Evolutionary conservation across 1,140 invertebrate species (phyloP), one percentile per base, ranked within the genome.

Genomic region (Cydia amplana): DNA sequence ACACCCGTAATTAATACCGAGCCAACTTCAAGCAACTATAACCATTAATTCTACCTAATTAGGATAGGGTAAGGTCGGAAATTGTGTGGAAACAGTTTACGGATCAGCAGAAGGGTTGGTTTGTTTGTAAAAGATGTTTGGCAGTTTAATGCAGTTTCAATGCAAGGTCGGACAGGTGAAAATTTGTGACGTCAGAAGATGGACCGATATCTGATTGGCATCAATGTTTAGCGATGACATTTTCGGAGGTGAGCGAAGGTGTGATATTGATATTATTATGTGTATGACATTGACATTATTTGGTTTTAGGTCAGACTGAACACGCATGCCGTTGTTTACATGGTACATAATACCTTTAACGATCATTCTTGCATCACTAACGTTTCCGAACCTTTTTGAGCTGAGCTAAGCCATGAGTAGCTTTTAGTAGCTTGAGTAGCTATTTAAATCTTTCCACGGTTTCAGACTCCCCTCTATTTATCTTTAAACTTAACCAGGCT

Each of bases 11-110:
- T 70, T 70, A 70, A 70, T 70, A 36, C 65, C 7, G 23, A 70
- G 28, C 65, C 40, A 70, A 70, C 65, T 70, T 70, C 28, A 36
- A 70, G n/a, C 32, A 70, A 70, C 65, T 70, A 70, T 32, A 70
- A 10, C 36, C 65, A 70, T 70, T 70, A 70, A 70, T 70, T 70
- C 65, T 70, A 18, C 65, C 65, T 70, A 70, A 70, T 70, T 70
- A 70, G 65, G 65, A 23, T 18, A 70, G 32, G 65, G 65, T 70
- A 70, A 70, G 65, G 65, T 70, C 65, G 65, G 65, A 70, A 70
- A 70, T 70, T 36, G 65, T 40, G 65, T 70, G 65, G 65, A 70
- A 70, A 70, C 32, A n/a, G 28, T 70, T 32, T 23, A 70, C 65
- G 65, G 65, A 10, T 70, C 65, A 32, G 65, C 20, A 18, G 9